phyloP scores from a whole-genome alignment of 37 sponge, comb jelly and placozoan species.

The Eunapius fragilis region DNA sequence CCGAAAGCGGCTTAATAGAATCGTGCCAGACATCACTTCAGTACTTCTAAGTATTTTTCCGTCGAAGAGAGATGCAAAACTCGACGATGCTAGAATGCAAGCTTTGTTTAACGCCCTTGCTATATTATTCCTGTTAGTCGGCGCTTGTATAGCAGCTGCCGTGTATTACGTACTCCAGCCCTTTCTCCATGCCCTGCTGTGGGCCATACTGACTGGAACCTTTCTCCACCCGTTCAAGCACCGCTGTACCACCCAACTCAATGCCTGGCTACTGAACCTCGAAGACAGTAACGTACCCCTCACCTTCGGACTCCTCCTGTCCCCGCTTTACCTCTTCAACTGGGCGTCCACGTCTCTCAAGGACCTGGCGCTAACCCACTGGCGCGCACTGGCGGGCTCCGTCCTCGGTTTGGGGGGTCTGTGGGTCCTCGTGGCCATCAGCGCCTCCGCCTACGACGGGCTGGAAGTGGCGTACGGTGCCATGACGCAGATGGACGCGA shows the following conservation, averaged over 20 bases:
- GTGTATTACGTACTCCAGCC: slow-evolving; percentile 84
- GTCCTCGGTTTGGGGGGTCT: background rate
- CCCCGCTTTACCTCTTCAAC: slow-evolving; percentile 64
- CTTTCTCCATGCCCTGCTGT: slow-evolving; percentile 91
- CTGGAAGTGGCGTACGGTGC: background rate
- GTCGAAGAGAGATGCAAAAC: slow-evolving; percentile 1
- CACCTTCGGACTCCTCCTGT: slow-evolving; percentile 40
- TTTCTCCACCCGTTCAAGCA: slow-evolving; percentile 91
- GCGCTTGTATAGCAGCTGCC: slow-evolving; percentile 42
- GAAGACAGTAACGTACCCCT: slow-evolving; percentile 35
- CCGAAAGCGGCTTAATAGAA: too few species aligned
- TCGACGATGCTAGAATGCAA: slow-evolving; percentile 52
- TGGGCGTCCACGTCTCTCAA: background rate
- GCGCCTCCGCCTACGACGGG: too few species aligned
- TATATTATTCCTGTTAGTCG: slow-evolving; percentile 49
- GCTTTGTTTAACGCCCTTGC: slow-evolving; percentile 68
- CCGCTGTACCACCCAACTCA: slow-evolving; percentile 42
- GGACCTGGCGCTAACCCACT: slow-evolving; percentile 14
- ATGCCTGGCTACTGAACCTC: slow-evolving; percentile 41
- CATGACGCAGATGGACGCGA: background rate
- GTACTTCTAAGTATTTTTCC: too few species aligned
- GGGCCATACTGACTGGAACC: slow-evolving; percentile 90
- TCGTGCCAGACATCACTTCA: too few species aligned
- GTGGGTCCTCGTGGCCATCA: too few species aligned
- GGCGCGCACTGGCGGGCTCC: slow-evolving; percentile 1